Percentiles rank a stretch among this genome's conserved stretches.
Conservation (phyloP, 2,797 vertebrate genomes). For the Kryptopterus vitreolus region DNA sequence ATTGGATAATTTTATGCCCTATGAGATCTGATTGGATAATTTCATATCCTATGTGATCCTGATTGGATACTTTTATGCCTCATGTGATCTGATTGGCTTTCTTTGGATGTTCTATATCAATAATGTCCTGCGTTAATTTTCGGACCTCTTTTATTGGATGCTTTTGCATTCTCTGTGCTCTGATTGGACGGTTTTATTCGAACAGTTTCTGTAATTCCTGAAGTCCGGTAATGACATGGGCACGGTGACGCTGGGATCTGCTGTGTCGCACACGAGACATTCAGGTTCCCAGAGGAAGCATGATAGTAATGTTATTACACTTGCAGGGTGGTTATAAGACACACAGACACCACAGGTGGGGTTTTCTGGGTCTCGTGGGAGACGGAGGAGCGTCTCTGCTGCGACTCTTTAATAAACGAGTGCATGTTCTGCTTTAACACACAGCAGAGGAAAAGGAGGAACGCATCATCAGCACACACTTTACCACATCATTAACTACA, state of each 20-base stretch:
- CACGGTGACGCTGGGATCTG: too few relatives aligned
- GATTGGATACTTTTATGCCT: neutral
- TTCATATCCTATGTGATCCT: neutral
- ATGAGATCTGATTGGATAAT: neutral
- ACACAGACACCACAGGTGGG: neutral
- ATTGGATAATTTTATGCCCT: too few relatives aligned
- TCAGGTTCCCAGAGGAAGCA: neutral
- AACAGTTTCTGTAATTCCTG: neutral
- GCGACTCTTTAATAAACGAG: neutral
- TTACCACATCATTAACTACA: neutral
- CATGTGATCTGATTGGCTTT: too few relatives aligned
- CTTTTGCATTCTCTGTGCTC: neutral
- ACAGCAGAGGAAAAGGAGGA: neutral
- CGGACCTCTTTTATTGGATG: neutral
- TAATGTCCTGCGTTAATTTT: too few relatives aligned
- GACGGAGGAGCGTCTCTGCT: neutral
- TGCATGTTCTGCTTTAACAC: neutral
- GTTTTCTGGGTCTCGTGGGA: neutral
- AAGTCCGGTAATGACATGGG: neutral
- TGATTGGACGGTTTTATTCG: neutral
- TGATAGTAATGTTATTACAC: neutral
- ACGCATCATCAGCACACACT: neutral
- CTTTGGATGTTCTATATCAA: too few relatives aligned
- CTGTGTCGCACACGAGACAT: neutral
- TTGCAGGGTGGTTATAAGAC: neutral